Evolutionary conservation across 2,113 vertebrate species (phyloP), one percentile per base, ranked within the genome.

Genomic region (Picathartes gymnocephalus): DNA sequence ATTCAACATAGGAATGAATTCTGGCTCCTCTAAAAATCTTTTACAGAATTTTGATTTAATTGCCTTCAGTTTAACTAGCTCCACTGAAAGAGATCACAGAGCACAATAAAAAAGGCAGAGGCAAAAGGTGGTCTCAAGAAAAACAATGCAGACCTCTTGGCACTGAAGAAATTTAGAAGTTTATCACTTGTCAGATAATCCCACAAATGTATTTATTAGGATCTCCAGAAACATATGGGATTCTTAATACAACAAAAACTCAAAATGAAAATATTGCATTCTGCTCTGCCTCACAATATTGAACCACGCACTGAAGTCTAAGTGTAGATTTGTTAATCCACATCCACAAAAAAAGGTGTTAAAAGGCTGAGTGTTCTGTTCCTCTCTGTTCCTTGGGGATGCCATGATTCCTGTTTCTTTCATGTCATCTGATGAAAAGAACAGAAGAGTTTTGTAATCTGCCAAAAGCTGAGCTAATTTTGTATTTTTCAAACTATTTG

Each of bases 391-490:
- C 82, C 91, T 62, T 51, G 81, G 73, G 70, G 70, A 81, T 45
- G 50, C 45, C 42, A 19, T 2, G 23, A 81, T 58, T 94, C 47
- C 64, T 40, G 31, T 40, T 69, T 60, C 69, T 58, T 83, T 47
- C 2, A 5, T n/a, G 37, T 44, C 30, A 13, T 35, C 66, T 83
- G 66, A 73, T 86, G 79, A 48, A 94, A 94, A 92, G 54, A 90
- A 31, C 85, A 92, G 85, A 88, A n/a, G 71, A 86, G 62, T 25
- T 77, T 22, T 74, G 47, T 33, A 15, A 56, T 18, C 47, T 78
- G 90, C 86, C 93, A 96, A 92, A 88, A 66, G 62, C 64, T 92
- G 94, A 95, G 64, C 60, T 96, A 58, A 83, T 92, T 86, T 70
- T 22, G 12, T 45, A 11, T 47, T 88, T 92, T 50, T 72, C 42